A percentile compares a stretch with the other conserved stretches of the same genome.
Evolutionary conservation across 2,888 invertebrate genomes (phyloP).

Genomic region (Drosophila nr. medialis): DNA sequence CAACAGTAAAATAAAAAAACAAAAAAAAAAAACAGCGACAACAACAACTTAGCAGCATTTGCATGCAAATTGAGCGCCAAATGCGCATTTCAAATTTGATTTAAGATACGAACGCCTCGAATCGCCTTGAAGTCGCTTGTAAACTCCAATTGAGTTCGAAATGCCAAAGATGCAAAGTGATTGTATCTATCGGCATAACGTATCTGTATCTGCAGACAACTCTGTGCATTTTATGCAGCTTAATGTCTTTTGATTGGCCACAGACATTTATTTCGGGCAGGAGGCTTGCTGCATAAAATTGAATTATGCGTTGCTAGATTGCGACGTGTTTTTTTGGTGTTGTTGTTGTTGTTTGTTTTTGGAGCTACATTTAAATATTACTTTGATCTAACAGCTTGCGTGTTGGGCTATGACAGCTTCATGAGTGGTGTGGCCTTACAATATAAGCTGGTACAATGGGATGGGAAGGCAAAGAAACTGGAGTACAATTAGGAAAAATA

Average conservation of each 20-base stretch:
- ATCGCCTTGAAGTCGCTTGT: slow-evolving; percentile 28
- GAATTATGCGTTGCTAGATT: slow-evolving; percentile 45
- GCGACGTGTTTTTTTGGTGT: neutral
- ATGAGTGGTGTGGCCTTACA: slow-evolving; percentile 37
- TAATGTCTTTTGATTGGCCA: slow-evolving; percentile 42
- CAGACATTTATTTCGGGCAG: slow-evolving; percentile 16
- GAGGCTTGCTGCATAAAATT: slow-evolving; percentile 42
- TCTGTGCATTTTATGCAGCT: slow-evolving; percentile 32
- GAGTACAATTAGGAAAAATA: neutral
- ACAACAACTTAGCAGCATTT: slow-evolving; percentile 59
- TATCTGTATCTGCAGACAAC: slow-evolving; percentile 46
- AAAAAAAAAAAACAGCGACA: slow-evolving; percentile 18
- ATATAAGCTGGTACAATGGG: slow-evolving; percentile 35
- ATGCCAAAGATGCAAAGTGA: slow-evolving; percentile 68
- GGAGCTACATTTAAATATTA: slow-evolving; percentile 10
- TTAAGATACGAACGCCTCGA: slow-evolving; percentile 72
- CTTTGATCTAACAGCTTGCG: slow-evolving; percentile 61
- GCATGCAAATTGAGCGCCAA: slow-evolving; percentile 80
- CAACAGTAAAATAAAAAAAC: slow-evolving; percentile 14
- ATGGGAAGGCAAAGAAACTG: neutral
- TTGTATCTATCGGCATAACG: slow-evolving; percentile 24
- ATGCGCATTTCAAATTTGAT: slow-evolving; percentile 79
- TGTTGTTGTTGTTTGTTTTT: neutral
- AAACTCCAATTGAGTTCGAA: slow-evolving; percentile 72
- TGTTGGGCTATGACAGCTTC: slow-evolving; percentile 59